Base-by-base conservation (phyloP, 2,797 vertebrate genomes). In the Calcarius lapponicus region DNA sequence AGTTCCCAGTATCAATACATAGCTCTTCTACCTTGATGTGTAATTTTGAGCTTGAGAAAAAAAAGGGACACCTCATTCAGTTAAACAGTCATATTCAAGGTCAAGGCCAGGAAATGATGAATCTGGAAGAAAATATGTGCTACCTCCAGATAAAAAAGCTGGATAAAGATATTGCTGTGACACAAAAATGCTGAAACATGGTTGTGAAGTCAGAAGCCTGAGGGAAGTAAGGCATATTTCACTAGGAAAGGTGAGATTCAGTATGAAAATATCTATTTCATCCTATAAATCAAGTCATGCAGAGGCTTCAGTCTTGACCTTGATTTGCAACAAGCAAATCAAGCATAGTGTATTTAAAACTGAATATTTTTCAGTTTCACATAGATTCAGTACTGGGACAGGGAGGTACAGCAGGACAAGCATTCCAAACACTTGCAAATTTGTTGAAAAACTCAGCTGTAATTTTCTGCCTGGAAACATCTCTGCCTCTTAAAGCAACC, bases 21-120 rank as follows among this genome's bases (percentile, higher is more conserved):
- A 92, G 84, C 43, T 89, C 42, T 84, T 97, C 91, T 93, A 92
- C 57, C 86, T 61, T 88, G 56, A 96, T 79, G 50, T 95, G 96
- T 95, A 95, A 97, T 96, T 97, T 94, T 92, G 67, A 81, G 92
- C 74, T 94, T 16, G 58, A 96, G 65, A 26, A 97, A 80, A 80
- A 89, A 88, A 95, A 83, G 64, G 70, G 75, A 95, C 73, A 42
- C 71, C 47, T 97, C 90, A 88, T 92, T 92, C 96, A 97, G 95
- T 96, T 88, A 95, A 96, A 87, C 80, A 97, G 92, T 82, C 72
- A 74, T 51, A 93, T 84, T 96, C 93, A 97, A 97, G 92, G 88
- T 97, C 92, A 96, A 97, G 78, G 80, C 82, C 64, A 79, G 26
- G 31, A 64, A 82, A 53, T 32, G 8, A 83, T 72, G 26, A 66